Evolutionary conservation across 53 echinoderm and acorn worm genomes (phyloP).

Genomic region (Echinarachnius parma): DNA sequence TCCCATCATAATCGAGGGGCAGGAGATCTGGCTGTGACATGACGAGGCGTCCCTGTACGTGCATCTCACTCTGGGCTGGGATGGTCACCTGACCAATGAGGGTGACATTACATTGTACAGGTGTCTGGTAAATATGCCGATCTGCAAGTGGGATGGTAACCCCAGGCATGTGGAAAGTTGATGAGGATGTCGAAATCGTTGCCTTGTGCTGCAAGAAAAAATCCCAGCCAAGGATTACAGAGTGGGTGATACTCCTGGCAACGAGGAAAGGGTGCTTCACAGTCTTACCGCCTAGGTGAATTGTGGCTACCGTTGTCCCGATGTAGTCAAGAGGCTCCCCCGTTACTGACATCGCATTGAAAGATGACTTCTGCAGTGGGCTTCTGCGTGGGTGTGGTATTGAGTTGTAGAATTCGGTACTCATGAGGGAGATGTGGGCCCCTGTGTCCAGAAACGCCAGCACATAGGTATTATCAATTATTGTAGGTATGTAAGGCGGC

Average conservation of each 20-base stretch:
- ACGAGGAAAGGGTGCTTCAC: constrained; percentile 10
- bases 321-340: constrained; percentile 22
- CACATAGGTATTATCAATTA: constrained; percentile 11
- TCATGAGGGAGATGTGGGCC: constrained; percentile 12
- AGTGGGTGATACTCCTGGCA: constrained; percentile 22
- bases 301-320: constrained; percentile 12
- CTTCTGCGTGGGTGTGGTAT: constrained; percentile 17
- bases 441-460: constrained; percentile 14
- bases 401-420: constrained; percentile 12
- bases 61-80: constrained; percentile 12
- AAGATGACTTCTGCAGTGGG: constrained; percentile 17
- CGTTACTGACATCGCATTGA: constrained; percentile 14
- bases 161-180: constrained; percentile 28
- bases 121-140: constrained; percentile 18
- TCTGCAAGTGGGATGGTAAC: constrained; percentile 10
- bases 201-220: too few relatives aligned
- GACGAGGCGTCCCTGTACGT: constrained; percentile 10
- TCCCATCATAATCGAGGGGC: constrained; percentile 19
- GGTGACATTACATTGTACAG: constrained; percentile 24
- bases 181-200: background rate
- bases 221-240: constrained; percentile 26
- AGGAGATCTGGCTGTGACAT: constrained; percentile 6
- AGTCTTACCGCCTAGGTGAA: constrained; percentile 12
- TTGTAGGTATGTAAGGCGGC: constrained; percentile 6
- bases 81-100: constrained; percentile 10